A percentile compares a stretch with the other conserved stretches of the same genome.
Conservation (phyloP, 2,888 invertebrate genomes). For the Drosophila acutilabella region DNA sequence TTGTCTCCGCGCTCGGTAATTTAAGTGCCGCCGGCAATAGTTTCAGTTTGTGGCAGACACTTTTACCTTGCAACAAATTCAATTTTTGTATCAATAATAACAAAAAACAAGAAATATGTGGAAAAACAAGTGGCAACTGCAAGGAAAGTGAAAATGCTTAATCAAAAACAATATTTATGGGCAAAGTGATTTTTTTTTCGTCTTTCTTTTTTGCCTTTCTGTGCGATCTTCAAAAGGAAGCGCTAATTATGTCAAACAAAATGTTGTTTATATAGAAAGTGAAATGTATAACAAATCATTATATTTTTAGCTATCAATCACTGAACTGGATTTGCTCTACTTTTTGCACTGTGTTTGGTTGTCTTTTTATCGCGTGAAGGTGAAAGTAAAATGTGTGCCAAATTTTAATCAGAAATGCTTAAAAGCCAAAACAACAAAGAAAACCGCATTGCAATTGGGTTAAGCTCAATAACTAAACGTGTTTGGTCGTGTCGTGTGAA, state of each 20-base stretch:
- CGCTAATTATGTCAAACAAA: constrained; percentile 65
- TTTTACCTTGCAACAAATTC: constrained; percentile 64
- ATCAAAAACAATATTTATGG: constrained; percentile 43
- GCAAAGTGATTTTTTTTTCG: constrained; percentile 25
- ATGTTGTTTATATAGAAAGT: constrained; percentile 56
- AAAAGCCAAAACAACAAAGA: background rate
- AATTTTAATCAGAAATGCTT: constrained; percentile 37
- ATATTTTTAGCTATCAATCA: constrained; percentile 54
- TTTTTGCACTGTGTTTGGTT: background rate
- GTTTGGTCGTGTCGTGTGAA: constrained; percentile 62
- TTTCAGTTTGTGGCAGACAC: constrained; percentile 49
- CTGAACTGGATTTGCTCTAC: constrained; percentile 6
- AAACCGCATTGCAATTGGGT: constrained; percentile 63
- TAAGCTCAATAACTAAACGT: constrained; percentile 73
- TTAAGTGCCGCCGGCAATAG: constrained; percentile 51
- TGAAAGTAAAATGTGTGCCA: constrained; percentile 70
- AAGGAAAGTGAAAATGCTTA: constrained; percentile 51
- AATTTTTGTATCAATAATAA: constrained; percentile 61
- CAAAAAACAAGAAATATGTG: constrained; percentile 24
- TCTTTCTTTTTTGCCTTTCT: constrained; percentile 15
- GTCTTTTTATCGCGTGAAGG: constrained; percentile 33
- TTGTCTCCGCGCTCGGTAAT: constrained; percentile 42
- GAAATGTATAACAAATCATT: constrained; percentile 51
- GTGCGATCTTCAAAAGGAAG: constrained; percentile 61
- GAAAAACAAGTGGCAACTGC: constrained; percentile 44